Conservation (phyloP, 1,140 invertebrate species). For the Atopsyche davidsoni region DNA sequence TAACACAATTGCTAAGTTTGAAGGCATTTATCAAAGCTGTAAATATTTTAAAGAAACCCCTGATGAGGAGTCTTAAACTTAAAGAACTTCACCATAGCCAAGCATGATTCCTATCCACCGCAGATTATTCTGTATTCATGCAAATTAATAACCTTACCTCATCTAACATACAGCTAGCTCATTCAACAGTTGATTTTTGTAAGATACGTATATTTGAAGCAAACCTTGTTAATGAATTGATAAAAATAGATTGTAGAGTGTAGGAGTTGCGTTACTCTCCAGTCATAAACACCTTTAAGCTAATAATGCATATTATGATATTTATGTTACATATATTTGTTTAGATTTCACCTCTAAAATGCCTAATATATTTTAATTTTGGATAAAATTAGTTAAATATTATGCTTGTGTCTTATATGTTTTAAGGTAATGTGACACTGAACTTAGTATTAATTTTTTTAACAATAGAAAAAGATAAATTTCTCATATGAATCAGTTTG, state of each 20-base stretch:
- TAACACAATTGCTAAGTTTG: background rate
- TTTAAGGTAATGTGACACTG: conserved; percentile 14
- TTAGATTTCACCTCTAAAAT: conserved; percentile 26
- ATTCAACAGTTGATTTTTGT: too few species aligned
- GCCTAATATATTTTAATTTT: conserved; percentile 25
- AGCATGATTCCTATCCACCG: too few species aligned
- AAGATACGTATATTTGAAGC: too few species aligned
- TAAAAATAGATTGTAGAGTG: too few species aligned
- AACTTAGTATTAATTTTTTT: conserved; percentile 18
- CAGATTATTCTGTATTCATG: too few species aligned
- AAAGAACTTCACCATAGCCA: too few species aligned
- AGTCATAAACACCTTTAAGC: conserved; percentile 22
- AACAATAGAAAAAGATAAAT: conserved; percentile 26
- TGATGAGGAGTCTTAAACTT: too few species aligned
- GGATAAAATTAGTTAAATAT: conserved; percentile 28
- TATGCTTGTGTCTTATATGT: conserved; percentile 14
- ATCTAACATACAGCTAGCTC: too few species aligned
- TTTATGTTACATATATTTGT: conserved; percentile 25
- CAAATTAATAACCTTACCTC: conserved; percentile 3
- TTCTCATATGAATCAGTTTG: conserved; percentile 27
- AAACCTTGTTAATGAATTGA: too few species aligned
- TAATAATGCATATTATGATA: conserved; percentile 28
- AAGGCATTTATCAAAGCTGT: too few species aligned
- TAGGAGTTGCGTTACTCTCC: too few species aligned
- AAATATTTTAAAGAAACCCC: too few species aligned